Conservation (phyloP, 1,140 invertebrate genomes). For the Tetragnatha versicolor region DNA sequence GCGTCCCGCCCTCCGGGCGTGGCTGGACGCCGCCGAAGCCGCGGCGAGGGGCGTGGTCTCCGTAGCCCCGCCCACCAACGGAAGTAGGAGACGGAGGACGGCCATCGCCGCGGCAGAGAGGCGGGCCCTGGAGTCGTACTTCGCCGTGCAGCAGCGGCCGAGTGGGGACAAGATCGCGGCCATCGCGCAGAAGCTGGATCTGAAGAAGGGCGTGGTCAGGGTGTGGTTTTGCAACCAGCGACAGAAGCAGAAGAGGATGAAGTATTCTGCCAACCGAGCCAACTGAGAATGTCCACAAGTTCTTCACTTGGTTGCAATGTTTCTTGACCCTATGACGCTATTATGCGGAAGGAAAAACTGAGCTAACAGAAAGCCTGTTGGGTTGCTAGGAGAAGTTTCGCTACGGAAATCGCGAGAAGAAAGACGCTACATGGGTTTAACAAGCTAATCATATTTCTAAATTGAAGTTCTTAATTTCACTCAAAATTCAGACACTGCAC, state of each 20-base stretch:
- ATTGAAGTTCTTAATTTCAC: too few species aligned
- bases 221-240: constrained; percentile 99
- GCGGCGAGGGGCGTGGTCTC: constrained; percentile 81
- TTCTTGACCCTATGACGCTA: too few species aligned
- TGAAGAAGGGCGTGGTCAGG: constrained; percentile 99
- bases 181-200: constrained; percentile 98
- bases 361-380: too few species aligned
- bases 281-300: constrained; percentile 8
- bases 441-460: too few species aligned
- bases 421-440: too few species aligned
- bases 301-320: too few species aligned
- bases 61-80: constrained; percentile 87
- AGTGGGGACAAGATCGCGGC: constrained; percentile 99
- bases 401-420: too few species aligned
- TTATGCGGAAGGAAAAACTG: too few species aligned
- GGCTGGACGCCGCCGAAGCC: constrained; percentile 97
- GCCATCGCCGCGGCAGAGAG: constrained; percentile 99
- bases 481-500: too few species aligned
- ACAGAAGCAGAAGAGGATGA: constrained; percentile 99
- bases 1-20: constrained; percentile 98
- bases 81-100: constrained; percentile 98
- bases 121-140: constrained; percentile 96
- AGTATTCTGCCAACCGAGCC: constrained; percentile 80
- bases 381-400: too few species aligned
- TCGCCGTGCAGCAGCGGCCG: constrained; percentile 96